Evolutionary conservation across 64 coral and sea anemone species (phyloP).

Genomic region (Dendrophyllia cribrosa): DNA sequence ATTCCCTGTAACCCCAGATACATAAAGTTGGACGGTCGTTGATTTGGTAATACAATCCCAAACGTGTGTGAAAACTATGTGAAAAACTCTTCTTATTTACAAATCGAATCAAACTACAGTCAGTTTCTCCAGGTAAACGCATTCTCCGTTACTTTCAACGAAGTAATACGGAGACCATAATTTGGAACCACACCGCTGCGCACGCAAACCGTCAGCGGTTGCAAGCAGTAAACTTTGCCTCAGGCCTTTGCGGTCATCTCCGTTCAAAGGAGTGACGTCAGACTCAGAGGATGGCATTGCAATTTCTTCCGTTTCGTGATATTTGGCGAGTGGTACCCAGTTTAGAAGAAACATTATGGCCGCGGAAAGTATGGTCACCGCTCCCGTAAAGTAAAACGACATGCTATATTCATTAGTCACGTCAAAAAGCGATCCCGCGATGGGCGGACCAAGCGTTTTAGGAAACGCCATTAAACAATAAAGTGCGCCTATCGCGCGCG

Average conservation of each 20-base stretch:
- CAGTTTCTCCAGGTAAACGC: not conserved
- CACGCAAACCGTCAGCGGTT: not conserved
- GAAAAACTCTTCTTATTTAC: not conserved
- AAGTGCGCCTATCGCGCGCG: constrained; percentile 21
- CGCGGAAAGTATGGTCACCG: constrained; percentile 29
- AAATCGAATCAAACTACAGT: not conserved
- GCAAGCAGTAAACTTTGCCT: not conserved
- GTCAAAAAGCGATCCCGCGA: constrained; percentile 58
- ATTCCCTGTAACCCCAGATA: too few relatives aligned
- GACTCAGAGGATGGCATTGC: not conserved
- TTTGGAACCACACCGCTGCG: not conserved
- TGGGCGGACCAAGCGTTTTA: constrained; percentile 54
- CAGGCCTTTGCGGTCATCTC: too few relatives aligned
- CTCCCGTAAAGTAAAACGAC: constrained; percentile 58
- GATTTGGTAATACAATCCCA: too few relatives aligned
- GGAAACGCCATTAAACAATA: constrained; percentile 55
- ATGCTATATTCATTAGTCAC: constrained; percentile 15
- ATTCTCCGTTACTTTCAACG: constrained; percentile 5
- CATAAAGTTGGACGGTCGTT: too few relatives aligned
- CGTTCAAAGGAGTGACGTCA: not conserved
- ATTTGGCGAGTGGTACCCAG: constrained; percentile 2
- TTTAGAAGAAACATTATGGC: constrained; percentile 37
- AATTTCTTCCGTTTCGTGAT: not conserved
- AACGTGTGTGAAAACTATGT: not conserved
- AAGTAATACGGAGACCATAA: constrained; percentile 3